Evolutionary conservation across 2,113 vertebrate species (phyloP), one percentile per base, ranked within the genome.

Genomic region (Nematolebias whitei): DNA sequence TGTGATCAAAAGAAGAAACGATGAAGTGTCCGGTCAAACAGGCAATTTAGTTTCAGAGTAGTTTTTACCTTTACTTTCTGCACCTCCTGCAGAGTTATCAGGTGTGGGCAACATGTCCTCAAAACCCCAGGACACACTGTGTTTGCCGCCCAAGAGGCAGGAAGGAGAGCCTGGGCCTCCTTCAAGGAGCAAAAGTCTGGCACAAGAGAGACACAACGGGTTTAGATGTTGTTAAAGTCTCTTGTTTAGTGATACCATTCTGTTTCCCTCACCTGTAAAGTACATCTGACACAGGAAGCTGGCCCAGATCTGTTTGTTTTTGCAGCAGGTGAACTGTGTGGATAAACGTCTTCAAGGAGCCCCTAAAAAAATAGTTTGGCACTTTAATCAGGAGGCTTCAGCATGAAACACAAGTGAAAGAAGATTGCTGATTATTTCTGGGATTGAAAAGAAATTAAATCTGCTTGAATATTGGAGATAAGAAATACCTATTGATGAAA

Each of bases 71-170:
- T 98, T 99, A 80, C 70, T 96, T 86, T 99, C 97, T 77, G 93
- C 87, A 80, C 93, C 94, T 68, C 94, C 93, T 65, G 94, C 91
- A 76, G 89, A 92, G 88, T 93, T 97, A 79, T 99, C 96, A 24
- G 96, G 96, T 4, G 96, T 95, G 4, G 98, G 96, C 59, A 99
- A 85, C 97, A 99, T 98, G 86, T 99, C 96, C 89, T 99, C 98
- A 87, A 98, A 99, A 11, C 98, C 98, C 98, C 98, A 99, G 7
- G 97, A 99, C 41, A 99, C 98, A 54, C 95, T 95, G 86, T 99
- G 98, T 77, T 99, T 99, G 32, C 95, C 96, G 58, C 98, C 98
- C 0, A 98, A 91, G 79, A 99, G 92, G 89, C 98, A 98, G 39
- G 97, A 98, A 39, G 96, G 96, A 48, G 98, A 98, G 29, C 98